Evolutionary conservation across 2,797 vertebrate genomes (phyloP).

Genomic region (Vespertilio murinus): DNA sequence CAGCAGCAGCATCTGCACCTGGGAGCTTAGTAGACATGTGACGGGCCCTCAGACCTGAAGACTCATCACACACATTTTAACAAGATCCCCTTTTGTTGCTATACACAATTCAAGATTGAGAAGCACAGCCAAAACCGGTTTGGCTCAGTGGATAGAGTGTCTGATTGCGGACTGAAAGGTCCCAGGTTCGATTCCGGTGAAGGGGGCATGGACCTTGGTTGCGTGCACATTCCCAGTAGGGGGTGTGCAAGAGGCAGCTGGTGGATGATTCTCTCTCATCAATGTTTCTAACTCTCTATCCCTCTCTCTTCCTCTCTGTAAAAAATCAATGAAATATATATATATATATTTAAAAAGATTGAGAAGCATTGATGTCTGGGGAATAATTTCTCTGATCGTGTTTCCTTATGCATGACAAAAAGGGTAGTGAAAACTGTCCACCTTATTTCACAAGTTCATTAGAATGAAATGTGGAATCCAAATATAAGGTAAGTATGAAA

Average conservation of each 20-base stretch:
- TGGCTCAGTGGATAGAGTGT: too few species aligned
- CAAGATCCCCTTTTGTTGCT: neutral
- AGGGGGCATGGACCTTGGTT: too few species aligned
- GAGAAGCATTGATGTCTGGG: neutral
- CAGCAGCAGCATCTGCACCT: neutral
- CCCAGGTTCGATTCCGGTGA: too few species aligned
- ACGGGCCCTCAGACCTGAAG: neutral
- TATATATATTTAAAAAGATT: neutral
- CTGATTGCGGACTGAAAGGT: too few species aligned
- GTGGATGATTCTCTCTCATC: too few species aligned
- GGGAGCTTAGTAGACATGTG: neutral
- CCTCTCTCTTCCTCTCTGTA: too few species aligned
- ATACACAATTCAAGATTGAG: neutral
- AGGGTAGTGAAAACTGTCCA: neutral
- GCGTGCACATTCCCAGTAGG: too few species aligned
- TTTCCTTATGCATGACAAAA: neutral
- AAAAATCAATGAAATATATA: too few species aligned
- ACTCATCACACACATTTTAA: neutral
- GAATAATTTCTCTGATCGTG: neutral
- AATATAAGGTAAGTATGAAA: neutral
- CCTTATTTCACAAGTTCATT: neutral
- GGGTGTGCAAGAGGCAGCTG: too few species aligned
- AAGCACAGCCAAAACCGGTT: too few species aligned
- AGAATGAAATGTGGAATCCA: slow-evolving; percentile 25
- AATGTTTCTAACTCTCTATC: too few species aligned